A percentile compares a stretch with the other conserved stretches of the same genome.
Evolutionary conservation across 2,888 invertebrate species (phyloP).

Genomic region (Lithophane leautieri): DNA sequence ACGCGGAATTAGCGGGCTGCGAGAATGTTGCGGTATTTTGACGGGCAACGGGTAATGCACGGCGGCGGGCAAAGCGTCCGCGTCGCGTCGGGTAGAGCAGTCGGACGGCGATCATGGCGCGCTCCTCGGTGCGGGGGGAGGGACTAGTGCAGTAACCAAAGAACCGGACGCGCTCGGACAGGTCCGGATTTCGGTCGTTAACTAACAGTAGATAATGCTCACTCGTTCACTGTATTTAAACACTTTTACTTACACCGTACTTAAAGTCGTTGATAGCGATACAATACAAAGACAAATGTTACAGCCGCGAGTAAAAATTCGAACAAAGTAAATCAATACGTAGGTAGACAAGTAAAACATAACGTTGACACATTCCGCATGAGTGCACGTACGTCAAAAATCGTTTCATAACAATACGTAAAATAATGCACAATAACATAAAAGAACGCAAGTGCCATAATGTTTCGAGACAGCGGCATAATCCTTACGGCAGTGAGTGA

Average conservation of each 20-base stretch:
- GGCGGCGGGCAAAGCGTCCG: constrained; percentile 36
- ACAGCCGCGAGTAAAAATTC: constrained; percentile 12
- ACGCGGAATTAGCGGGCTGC: constrained; percentile 53
- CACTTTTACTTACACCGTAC: constrained; percentile 53
- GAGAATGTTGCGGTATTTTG: constrained; percentile 67
- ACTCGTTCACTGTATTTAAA: constrained; percentile 47
- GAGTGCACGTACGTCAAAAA: constrained; percentile 56
- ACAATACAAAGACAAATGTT: constrained; percentile 4
- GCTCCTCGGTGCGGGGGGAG: constrained; percentile 29
- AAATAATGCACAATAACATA: constrained; percentile 61
- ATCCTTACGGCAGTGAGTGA: constrained; percentile 58
- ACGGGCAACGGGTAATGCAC: constrained; percentile 58
- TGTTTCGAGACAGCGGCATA: constrained; percentile 60
- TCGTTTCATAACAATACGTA: constrained; percentile 54
- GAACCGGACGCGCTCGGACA: constrained; percentile 60
- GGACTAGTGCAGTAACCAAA: constrained; percentile 62
- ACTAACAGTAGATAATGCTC: constrained; percentile 51
- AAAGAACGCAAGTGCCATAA: constrained; percentile 60
- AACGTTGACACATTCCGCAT: constrained; percentile 33
- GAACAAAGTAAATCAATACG: constrained; percentile 42
- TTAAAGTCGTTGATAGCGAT: constrained; percentile 9
- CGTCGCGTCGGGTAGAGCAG: constrained; percentile 43
- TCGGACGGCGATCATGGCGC: constrained; percentile 50
- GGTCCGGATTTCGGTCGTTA: constrained; percentile 62
- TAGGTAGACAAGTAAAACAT: constrained; percentile 13